phyloP scores from a whole-genome alignment of 2,113 vertebrate species.

The Eublepharis macularius region DNA sequence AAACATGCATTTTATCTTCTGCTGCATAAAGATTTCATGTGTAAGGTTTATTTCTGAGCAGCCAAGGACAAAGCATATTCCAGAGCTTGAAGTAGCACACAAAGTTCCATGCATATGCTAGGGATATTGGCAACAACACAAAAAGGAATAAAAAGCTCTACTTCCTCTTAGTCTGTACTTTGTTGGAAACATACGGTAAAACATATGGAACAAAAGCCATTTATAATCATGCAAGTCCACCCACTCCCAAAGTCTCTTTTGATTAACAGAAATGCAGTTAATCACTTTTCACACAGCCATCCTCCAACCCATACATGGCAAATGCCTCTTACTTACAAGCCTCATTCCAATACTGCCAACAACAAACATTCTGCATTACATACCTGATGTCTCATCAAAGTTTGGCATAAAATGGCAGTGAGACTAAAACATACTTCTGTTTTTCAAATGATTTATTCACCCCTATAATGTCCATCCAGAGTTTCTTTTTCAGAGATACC shows the following conservation, averaged over 20 bases:
- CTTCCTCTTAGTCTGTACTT: slow-evolving; percentile 41
- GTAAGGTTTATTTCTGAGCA: background rate
- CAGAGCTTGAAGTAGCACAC: background rate
- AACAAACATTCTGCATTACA: too few relatives aligned
- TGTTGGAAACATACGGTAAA: slow-evolving; percentile 54
- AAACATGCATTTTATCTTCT: background rate
- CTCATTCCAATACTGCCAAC: slow-evolving; percentile 17
- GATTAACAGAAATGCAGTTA: slow-evolving; percentile 59
- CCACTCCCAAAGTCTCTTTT: slow-evolving; percentile 55
- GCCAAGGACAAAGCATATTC: too few relatives aligned
- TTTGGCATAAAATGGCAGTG: background rate
- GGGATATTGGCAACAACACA: background rate
- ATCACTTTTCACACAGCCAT: slow-evolving; percentile 35
- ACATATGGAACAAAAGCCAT: slow-evolving; percentile 56
- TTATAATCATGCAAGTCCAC: slow-evolving; percentile 52
- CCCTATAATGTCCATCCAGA: too few relatives aligned
- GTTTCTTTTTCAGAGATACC: too few relatives aligned
- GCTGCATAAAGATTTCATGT: background rate
- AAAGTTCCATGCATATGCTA: accelerated
- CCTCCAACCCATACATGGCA: slow-evolving; percentile 32
- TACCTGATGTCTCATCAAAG: background rate
- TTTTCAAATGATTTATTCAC: too few relatives aligned
- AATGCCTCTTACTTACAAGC: slow-evolving; percentile 31
- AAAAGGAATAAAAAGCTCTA: slow-evolving; percentile 35
- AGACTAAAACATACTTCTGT: background rate